Evolutionary conservation across 2,797 vertebrate genomes (phyloP).

Genomic region (Glossophaga mutica): DNA sequence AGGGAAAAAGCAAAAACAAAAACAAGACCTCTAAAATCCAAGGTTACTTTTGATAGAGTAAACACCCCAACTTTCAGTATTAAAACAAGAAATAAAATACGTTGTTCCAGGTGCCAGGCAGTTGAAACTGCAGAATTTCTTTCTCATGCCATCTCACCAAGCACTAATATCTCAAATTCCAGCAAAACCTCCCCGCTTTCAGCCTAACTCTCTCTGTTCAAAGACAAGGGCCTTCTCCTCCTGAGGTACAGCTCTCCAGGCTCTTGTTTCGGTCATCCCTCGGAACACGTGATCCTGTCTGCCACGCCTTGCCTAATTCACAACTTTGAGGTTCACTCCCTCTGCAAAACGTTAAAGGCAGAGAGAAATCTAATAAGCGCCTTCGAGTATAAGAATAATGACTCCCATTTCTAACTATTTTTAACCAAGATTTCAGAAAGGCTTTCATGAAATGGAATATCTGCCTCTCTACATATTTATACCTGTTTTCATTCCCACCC

Average conservation of each 20-base stretch:
- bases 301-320: background rate
- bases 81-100: background rate
- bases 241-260: background rate
- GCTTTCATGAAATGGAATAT: background rate
- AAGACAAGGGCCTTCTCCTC: background rate
- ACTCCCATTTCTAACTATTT: background rate
- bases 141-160: background rate
- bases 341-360: background rate
- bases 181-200: background rate
- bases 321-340: background rate
- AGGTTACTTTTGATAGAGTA: background rate
- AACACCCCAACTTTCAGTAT: background rate
- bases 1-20: background rate
- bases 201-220: background rate
- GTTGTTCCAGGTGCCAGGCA: background rate
- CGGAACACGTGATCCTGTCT: background rate
- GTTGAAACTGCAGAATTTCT: background rate
- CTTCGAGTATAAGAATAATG: background rate
- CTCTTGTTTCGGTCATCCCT: background rate
- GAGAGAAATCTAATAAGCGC: background rate
- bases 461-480: background rate
- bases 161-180: background rate
- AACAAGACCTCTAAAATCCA: background rate
- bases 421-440: slow-evolving; percentile 40
- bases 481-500: background rate